Base-by-base conservation (phyloP, 2,113 vertebrate species). In the Sphaerodactylus townsendi region DNA sequence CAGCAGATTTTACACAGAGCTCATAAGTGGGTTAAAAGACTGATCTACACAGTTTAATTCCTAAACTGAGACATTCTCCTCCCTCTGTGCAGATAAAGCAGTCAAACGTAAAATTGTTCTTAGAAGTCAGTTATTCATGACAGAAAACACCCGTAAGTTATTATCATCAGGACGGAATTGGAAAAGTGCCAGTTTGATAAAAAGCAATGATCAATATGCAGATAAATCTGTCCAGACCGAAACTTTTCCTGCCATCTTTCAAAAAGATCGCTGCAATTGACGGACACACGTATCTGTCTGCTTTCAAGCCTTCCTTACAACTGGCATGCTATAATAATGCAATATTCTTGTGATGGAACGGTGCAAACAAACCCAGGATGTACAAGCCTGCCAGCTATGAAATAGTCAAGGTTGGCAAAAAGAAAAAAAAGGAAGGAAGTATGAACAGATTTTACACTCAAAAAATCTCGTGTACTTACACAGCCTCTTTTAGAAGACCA, bases 131-230 rank as follows among this genome's bases (percentile, higher is more conserved):
- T 50, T 9, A 59, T 35, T 81, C 10, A 76, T 2, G 73, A 88
- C 82, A 14, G 83, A 85, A n/a, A 77, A 74, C 5, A 83, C 59
- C 41, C n/a, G 59, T 44, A 46, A 71, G 79, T 86, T 41, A 79
- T 75, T 76, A 56, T 75, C 75, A 78, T 64, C 91, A 87, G 89
- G 87, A 79, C 88, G 72, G 84, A 73, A 90, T 78, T 89, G 76
- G 83, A 77, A 11, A 80, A 50, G 68, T 83, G 87, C 87, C 48
- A 2, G 0, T 37, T 65, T 80, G 77, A 59, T 33, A 82, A 75
- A 82, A 75, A 82, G 50, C 46, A 1, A 9, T 14, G 23, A 88
- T 83, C 66, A 77, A 69, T 75, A 89, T 76, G n/a, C 39, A 88
- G 66, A 86, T 50, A 25, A 44, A 71, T 46, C 64, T 48, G 66